phyloP scores from a whole-genome alignment of 2,888 invertebrate genomes.

The Arenicola marina region DNA sequence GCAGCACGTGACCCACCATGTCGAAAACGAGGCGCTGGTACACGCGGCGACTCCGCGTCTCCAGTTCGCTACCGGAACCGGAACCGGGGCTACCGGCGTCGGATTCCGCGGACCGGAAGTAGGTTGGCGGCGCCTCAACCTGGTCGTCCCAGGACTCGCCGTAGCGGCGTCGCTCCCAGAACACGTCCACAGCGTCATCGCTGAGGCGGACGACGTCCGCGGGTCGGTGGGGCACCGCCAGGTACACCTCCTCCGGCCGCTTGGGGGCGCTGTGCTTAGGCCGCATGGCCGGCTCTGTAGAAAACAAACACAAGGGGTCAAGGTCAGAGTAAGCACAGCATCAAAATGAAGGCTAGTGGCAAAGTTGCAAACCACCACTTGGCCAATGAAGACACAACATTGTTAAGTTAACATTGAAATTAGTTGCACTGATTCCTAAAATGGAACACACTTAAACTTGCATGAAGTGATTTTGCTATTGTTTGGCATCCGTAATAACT shows the following conservation, averaged over 20 bases:
- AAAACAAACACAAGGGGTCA: too few relatives aligned
- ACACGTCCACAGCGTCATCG: constrained; percentile 46
- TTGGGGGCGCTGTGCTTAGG: too few relatives aligned
- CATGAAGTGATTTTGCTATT: too few relatives aligned
- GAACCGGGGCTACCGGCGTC: constrained; percentile 15
- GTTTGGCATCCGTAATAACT: too few relatives aligned
- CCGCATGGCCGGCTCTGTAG: too few relatives aligned
- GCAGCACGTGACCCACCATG: constrained; percentile 55
- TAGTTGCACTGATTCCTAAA: too few relatives aligned
- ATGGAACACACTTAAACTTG: too few relatives aligned
- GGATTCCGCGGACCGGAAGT: constrained; percentile 36
- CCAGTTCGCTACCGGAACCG: constrained; percentile 38
- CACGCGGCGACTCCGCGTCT: constrained; percentile 44
- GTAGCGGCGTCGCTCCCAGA: constrained; percentile 47
- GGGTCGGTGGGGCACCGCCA: constrained; percentile 50
- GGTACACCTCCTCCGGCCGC: constrained; percentile 38
- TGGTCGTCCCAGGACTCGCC: constrained; percentile 46
- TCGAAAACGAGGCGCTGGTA: constrained; percentile 58
- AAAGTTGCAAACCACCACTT: too few relatives aligned
- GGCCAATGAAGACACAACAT: too few relatives aligned
- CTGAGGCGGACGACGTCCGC: constrained; percentile 41
- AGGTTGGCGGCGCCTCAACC: constrained; percentile 38
- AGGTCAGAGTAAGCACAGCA: too few relatives aligned
- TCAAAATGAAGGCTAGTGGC: too few relatives aligned
- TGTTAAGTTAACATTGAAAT: too few relatives aligned